Conservation (phyloP, 2,113 vertebrate genomes). For the Rhadina sibilatrix region DNA sequence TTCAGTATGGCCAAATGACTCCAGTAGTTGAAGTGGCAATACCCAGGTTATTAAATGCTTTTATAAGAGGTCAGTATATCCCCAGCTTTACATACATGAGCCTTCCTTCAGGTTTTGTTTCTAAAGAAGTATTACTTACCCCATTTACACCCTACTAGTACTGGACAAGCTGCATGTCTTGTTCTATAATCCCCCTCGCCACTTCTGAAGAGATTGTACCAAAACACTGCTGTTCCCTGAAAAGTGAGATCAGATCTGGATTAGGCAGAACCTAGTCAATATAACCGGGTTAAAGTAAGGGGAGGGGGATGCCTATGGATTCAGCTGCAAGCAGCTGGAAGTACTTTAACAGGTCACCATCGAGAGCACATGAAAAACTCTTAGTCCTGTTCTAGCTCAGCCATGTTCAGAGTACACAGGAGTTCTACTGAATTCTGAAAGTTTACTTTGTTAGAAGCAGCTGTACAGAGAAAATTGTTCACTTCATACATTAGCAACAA, state of each 20-base stretch:
- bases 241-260: neutral
- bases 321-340: neutral
- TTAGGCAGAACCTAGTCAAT: neutral
- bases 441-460: neutral
- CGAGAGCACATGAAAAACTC: neutral
- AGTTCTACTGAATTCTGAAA: neutral
- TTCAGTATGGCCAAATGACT: neutral
- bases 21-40: neutral
- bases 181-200: conserved; percentile 96
- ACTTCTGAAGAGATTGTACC: conserved; percentile 94
- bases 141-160: conserved; percentile 98
- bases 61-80: neutral
- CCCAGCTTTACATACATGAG: neutral
- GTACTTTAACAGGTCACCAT: neutral
- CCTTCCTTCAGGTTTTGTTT: neutral
- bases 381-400: neutral
- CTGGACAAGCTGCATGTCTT: conserved; percentile 93
- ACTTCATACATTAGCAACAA: neutral
- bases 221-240: conserved; percentile 95
- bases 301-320: neutral
- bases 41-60: neutral
- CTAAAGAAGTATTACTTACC: conserved; percentile 77
- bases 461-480: neutral
- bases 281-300: neutral
- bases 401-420: neutral